Base-by-base conservation (phyloP, 2,113 vertebrate genomes). In the Muscicapa adusta region DNA sequence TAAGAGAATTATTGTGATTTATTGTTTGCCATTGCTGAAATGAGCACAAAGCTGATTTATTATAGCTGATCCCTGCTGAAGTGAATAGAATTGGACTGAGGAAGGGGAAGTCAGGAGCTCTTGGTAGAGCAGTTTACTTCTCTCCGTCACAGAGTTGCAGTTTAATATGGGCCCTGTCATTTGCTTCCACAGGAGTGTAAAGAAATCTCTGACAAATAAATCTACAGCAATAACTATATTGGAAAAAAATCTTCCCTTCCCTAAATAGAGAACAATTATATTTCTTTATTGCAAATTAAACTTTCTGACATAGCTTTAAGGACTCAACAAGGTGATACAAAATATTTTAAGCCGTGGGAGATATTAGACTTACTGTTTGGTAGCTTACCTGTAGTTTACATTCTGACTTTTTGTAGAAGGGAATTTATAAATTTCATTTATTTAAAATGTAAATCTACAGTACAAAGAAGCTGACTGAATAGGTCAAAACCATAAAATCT, bases 1-100 rank as follows among this genome's bases (percentile, higher is more conserved):
- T 88, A 94, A 98, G 93, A 98, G 94, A 98, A 97, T 97, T 96
- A 95, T 85, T 85, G 95, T 91, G 88, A 94, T 89, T 97, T 96
- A 98, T 97, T 97, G 97, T 97, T 97, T 94, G 56, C 71, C 36
- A 45, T 89, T 93, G 96, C 94, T 93, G 86, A 96, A 84, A 85
- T 43, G 79, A 88, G 88, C 83, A 54, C 77, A 95, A 87, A 96
- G 89, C 91, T 96, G 96, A 97, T 98, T 97, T 96, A 95, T 95
- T 95, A 83, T 58, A 74, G 87, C 83, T 87, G 86, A 81, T 93
- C 91, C 66, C 77, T 88, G 81, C 93, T 91, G 94, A 97, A 97
- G 94, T 96, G 97, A 98, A 96, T 95, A 63, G 92, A 81, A 95
- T 66, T 90, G 76, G 82, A 91, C 36, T 16, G 25, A 22, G 16